Evolutionary conservation across 1,140 invertebrate species (phyloP).

Genomic region (Gryon sp.): DNA sequence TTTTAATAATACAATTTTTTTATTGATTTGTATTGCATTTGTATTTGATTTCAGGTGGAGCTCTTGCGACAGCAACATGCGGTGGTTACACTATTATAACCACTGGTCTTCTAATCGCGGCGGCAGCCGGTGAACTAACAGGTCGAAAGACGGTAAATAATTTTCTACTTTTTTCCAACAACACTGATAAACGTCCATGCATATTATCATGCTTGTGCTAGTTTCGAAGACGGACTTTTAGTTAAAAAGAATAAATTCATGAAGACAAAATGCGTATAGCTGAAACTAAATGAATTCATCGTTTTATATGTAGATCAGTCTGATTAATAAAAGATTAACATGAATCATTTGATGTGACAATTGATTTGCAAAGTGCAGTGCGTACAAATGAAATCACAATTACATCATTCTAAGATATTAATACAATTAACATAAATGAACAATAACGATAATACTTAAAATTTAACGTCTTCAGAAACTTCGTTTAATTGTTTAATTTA

Average conservation of each 20-base stretch:
- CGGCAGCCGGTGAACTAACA: slow-evolving; percentile 83
- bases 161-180: slow-evolving; percentile 40
- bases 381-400: too few relatives aligned
- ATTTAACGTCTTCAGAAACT: too few relatives aligned
- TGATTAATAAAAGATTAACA: slow-evolving; percentile 15
- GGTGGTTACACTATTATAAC: slow-evolving; percentile 86
- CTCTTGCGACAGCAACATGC: slow-evolving; percentile 79
- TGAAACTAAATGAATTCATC: slow-evolving; percentile 2
- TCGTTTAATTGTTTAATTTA: too few relatives aligned
- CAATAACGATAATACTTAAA: too few relatives aligned
- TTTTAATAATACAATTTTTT: neutral
- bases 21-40: neutral
- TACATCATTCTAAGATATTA: too few relatives aligned
- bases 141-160: slow-evolving; percentile 82
- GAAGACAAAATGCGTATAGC: neutral
- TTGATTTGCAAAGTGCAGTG: too few relatives aligned
- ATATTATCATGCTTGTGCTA: slow-evolving; percentile 44
- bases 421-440: too few relatives aligned
- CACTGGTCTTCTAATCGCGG: slow-evolving; percentile 83
- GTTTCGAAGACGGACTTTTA: slow-evolving; percentile 27
- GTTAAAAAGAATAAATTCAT: neutral
- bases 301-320: slow-evolving; percentile 8
- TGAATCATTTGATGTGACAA: slow-evolving; percentile 5
- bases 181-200: slow-evolving; percentile 38
- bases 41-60: slow-evolving; percentile 72